Base-by-base conservation (phyloP, 2,113 vertebrate genomes). In the Sinocyclocheilus grahami region DNA sequence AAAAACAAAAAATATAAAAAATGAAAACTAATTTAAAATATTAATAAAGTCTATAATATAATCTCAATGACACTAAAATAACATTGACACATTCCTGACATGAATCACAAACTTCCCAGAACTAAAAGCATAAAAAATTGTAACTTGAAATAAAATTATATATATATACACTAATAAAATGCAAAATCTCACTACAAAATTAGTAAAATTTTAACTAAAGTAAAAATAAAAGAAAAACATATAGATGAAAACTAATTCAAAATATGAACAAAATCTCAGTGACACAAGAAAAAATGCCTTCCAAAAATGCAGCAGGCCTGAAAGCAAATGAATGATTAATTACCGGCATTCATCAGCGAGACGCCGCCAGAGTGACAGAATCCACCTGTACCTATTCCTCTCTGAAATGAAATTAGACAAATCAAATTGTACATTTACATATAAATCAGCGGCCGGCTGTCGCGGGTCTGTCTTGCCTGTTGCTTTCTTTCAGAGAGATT, bases 341-440 rank as follows among this genome's bases (percentile, higher is more conserved):
- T 33, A 79, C 53, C 0, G 10, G 5, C 53, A 55, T 55, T 55
- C 53, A 55, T 55, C 53, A 55, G 53, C 53, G 16, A 33, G 22
- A 48, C 4, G 33, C 8, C 16, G 14, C 5, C 1, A 16, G 67
- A 69, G 20, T 9, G 22, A 22, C n/a, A 60, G 0, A 9, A 2
- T 22, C 1, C 65, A 18, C 14, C 51, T 48, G 14, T 85, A 27
- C 39, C 10, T 42, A 27, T 42, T 13, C 30, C 3, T 10, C 11
- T 63, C 30, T 27, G 11, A 12, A 10, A 39, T 14, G 16, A 79
- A 79, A 71, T 79, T 20, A 79, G n/a, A 67, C 67, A 81, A 58
- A 89, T 74, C 39, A 18, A 24, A 86, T 85, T 78, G 63, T 30
- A 78, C 48, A 75, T 85, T 77, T 71, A 85, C 5, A 76, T 87